Conservation (phyloP, 2,113 vertebrate species). For the Anarhynchus alexandrinus region DNA sequence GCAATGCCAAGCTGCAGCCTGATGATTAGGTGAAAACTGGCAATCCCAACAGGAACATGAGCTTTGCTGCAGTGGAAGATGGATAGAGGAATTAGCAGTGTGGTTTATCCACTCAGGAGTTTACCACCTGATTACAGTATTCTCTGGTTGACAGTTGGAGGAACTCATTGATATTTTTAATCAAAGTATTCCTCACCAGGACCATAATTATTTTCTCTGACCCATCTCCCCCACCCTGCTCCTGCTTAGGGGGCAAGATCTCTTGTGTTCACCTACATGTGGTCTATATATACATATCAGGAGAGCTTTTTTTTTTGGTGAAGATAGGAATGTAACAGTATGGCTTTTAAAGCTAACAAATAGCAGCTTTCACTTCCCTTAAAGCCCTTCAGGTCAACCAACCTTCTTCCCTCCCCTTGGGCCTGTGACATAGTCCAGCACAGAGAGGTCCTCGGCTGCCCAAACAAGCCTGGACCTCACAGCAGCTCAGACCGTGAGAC, state of each 20-base stretch:
- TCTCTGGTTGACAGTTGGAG: not conserved
- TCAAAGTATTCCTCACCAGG: not conserved
- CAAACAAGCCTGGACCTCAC: too few relatives aligned
- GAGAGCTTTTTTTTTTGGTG: not conserved
- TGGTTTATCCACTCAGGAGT: not conserved
- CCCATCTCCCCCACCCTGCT: not conserved
- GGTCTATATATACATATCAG: not conserved
- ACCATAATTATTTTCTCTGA: not conserved
- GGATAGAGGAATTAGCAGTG: not conserved
- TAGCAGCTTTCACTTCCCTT: not conserved
- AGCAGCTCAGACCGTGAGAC: not conserved
- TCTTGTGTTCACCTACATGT: not conserved
- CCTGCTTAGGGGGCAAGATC: not conserved
- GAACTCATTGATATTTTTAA: not conserved
- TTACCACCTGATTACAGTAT: not conserved
- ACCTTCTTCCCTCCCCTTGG: accelerated
- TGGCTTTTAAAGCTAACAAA: not conserved
- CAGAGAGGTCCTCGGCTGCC: not conserved
- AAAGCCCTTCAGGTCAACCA: not conserved
- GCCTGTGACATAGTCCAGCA: not conserved
- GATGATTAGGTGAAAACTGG: not conserved
- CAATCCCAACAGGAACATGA: accelerated
- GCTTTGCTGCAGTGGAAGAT: not conserved
- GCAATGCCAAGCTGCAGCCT: not conserved
- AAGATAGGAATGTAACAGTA: not conserved